These are phyloP conservation scores for Melanotaenia duboulayi DNA, from an alignment of 2,113 vertebrate species.

Conservation along the genomic window DNA sequence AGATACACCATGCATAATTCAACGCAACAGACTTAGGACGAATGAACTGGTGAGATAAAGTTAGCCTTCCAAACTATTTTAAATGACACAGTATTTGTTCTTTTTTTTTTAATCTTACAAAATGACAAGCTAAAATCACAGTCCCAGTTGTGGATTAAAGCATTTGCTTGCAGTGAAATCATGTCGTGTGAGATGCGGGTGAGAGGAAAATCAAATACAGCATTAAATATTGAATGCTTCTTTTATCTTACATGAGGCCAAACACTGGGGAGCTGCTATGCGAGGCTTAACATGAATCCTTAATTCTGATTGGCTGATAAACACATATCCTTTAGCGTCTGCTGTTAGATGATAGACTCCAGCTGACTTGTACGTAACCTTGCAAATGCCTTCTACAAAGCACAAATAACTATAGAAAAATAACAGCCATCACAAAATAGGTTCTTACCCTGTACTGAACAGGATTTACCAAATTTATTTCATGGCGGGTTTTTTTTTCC, in stretches of 20 bases:
- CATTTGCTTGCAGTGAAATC: slow-evolving; percentile 15
- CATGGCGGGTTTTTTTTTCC: background rate
- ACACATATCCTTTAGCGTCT: background rate
- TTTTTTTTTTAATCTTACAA: slow-evolving; percentile 14
- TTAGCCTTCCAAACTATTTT: background rate
- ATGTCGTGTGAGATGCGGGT: background rate
- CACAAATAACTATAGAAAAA: slow-evolving; percentile 5
- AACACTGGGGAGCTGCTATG: slow-evolving; percentile 25
- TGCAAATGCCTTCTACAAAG: background rate
- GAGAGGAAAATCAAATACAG: slow-evolving; percentile 24
- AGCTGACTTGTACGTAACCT: background rate
- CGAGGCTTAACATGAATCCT: slow-evolving; percentile 17
- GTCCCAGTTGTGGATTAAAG: slow-evolving; percentile 4
- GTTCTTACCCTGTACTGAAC: background rate
- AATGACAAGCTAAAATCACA: background rate
- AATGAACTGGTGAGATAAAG: slow-evolving; percentile 25
- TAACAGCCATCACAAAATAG: background rate
- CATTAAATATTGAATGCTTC: slow-evolving; percentile 43
- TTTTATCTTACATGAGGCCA: slow-evolving; percentile 30
- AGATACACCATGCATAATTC: slow-evolving; percentile 57
- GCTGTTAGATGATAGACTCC: background rate
- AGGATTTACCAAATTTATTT: background rate
- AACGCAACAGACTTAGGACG: slow-evolving; percentile 43
- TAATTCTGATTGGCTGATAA: slow-evolving; percentile 11
- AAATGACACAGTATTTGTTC: slow-evolving; percentile 3